Evolutionary conservation across 2,888 invertebrate genomes (phyloP).

Genomic region (Drosophila helvetica): DNA sequence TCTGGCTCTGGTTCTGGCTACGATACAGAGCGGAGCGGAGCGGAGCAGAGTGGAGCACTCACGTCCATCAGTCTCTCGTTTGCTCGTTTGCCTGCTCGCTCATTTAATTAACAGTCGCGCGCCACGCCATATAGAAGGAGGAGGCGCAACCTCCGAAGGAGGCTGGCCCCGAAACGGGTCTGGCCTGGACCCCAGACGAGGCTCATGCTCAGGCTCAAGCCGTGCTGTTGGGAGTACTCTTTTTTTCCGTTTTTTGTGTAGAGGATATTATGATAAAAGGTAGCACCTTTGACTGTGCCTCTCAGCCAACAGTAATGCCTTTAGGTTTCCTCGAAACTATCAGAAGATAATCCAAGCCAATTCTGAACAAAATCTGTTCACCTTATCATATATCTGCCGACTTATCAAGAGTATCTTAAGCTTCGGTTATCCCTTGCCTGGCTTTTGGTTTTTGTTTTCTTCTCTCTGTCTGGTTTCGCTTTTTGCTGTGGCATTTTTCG

Average conservation of each 20-base stretch:
- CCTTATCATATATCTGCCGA: not conserved
- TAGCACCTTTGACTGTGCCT: not conserved
- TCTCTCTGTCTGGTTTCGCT: constrained; percentile 15
- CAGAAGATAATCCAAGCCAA: not conserved
- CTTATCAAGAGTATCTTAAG: not conserved
- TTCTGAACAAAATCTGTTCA: not conserved
- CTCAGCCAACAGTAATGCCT: no score
- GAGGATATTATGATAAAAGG: not conserved
- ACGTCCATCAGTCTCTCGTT: constrained; percentile 77
- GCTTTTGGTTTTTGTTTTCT: constrained; percentile 9
- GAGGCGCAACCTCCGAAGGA: constrained; percentile 22
- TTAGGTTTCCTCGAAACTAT: not conserved
- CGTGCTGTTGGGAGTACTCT: constrained; percentile 49
- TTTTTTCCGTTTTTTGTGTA: not conserved
- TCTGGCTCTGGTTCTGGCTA: constrained; percentile 32
- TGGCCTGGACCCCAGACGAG: constrained; percentile 22
- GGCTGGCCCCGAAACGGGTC: constrained; percentile 12
- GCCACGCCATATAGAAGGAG: constrained; percentile 65
- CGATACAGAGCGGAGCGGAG: constrained; percentile 43
- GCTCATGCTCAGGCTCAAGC: constrained; percentile 35
- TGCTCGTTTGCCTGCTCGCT: constrained; percentile 81
- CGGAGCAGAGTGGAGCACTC: constrained; percentile 24
- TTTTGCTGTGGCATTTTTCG: constrained; percentile 19
- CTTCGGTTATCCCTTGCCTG: not conserved
- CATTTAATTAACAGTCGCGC: constrained; percentile 82